Conservation (phyloP, 2,113 vertebrate species). For the Circaetus gallicus region DNA sequence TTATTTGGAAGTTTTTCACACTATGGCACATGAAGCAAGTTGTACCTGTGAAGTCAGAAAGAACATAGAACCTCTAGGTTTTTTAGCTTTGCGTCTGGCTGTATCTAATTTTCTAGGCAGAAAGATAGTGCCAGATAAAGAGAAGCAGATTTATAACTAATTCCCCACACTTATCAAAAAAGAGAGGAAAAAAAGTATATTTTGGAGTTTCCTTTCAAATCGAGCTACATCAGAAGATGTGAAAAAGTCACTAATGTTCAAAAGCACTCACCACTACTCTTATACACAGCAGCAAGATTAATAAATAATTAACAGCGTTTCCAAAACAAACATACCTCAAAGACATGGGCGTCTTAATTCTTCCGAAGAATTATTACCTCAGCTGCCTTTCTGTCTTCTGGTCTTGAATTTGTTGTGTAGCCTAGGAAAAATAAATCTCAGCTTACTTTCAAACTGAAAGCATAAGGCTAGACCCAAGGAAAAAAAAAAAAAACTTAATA, state of each 20-base stretch:
- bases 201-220: not conserved
- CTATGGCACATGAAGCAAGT: not conserved
- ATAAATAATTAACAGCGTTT: slow-evolving; percentile 22
- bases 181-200: not conserved
- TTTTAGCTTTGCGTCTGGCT: not conserved
- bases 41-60: not conserved
- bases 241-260: not conserved
- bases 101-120: not conserved
- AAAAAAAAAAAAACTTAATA: slow-evolving; percentile 18
- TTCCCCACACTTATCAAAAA: not conserved
- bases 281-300: not conserved
- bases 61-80: fast-evolving
- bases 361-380: not conserved
- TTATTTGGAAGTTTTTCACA: not conserved
- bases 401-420: slow-evolving; percentile 26
- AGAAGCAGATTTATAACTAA: not conserved
- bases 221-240: not conserved
- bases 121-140: not conserved
- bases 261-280: not conserved
- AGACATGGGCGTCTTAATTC: not conserved
- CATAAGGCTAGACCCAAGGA: not conserved
- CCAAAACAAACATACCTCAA: slow-evolving; percentile 38
- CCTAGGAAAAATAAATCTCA: slow-evolving; percentile 47
- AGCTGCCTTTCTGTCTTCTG: not conserved
- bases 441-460: slow-evolving; percentile 26